Evolutionary conservation across 2,113 vertebrate species (phyloP).

Genomic region (Cryptomyrus ogoouensis): DNA sequence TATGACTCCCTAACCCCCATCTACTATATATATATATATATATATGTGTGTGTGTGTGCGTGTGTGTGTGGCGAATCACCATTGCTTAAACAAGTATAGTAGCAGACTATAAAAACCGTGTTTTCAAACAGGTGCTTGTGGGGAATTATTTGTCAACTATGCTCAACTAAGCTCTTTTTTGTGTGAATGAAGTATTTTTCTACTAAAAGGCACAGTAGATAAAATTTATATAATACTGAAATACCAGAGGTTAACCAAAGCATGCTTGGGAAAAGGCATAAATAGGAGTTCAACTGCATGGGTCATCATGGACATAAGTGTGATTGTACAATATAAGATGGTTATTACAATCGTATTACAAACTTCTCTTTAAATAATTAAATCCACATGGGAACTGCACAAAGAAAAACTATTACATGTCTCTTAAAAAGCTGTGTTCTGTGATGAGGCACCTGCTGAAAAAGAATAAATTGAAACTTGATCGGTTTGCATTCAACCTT

Average conservation of each 20-base stretch:
- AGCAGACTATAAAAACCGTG: too few species aligned
- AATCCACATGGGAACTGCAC: not conserved
- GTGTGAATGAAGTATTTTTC: not conserved
- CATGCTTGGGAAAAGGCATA: not conserved
- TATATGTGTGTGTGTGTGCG: too few species aligned
- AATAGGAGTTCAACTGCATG: not conserved
- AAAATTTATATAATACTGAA: not conserved
- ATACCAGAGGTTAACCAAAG: not conserved
- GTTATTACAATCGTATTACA: not conserved
- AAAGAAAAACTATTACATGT: not conserved
- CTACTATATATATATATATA: too few species aligned
- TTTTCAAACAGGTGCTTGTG: too few species aligned
- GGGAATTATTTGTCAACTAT: too few species aligned
- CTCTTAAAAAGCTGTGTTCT: not conserved
- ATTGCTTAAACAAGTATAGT: too few species aligned
- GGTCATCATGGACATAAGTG: not conserved
- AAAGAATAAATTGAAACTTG: not conserved
- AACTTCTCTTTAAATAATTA: not conserved
- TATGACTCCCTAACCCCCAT: too few species aligned
- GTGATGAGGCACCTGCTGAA: not conserved
- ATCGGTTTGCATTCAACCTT: not conserved
- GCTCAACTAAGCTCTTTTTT: not conserved
- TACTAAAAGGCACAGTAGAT: not conserved
- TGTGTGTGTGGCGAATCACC: too few species aligned
- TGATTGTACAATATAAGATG: not conserved